Conservation (phyloP, 2,797 vertebrate species). For the Tragelaphus eurycerus region DNA sequence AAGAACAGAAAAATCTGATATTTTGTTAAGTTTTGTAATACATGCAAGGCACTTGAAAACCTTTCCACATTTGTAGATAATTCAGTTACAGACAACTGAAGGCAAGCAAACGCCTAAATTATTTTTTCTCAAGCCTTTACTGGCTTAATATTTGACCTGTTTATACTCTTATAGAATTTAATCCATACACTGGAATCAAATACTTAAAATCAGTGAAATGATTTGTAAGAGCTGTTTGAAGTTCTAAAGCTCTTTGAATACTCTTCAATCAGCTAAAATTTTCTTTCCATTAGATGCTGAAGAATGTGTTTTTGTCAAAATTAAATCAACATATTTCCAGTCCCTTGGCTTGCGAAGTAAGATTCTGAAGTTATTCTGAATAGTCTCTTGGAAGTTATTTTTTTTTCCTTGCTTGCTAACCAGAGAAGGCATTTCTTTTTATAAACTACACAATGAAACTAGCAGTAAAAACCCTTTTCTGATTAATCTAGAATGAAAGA, state of each 20-base stretch:
- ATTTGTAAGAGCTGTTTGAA: constrained; percentile 67
- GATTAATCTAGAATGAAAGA: constrained; percentile 20
- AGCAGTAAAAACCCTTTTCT: not conserved
- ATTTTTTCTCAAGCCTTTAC: constrained; percentile 35
- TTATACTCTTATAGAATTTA: constrained; percentile 58
- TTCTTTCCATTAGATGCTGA: constrained; percentile 30
- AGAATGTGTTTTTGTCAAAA: constrained; percentile 50
- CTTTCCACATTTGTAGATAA: constrained; percentile 46
- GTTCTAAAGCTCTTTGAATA: constrained; percentile 58
- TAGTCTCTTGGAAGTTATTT: constrained; percentile 43
- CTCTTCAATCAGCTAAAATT: constrained; percentile 54
- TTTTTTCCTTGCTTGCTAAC: constrained; percentile 44
- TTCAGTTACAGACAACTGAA: constrained; percentile 36
- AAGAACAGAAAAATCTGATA: not conserved
- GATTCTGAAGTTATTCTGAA: constrained; percentile 23
- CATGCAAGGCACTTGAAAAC: not conserved
- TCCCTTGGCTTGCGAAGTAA: constrained; percentile 51
- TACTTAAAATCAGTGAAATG: constrained; percentile 62
- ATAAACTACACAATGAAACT: not conserved
- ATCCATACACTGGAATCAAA: constrained; percentile 50
- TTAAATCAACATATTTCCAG: constrained; percentile 48
- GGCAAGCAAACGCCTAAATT: constrained; percentile 6
- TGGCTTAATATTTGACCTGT: constrained; percentile 51
- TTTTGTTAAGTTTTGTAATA: constrained; percentile 38
- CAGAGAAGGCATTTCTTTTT: constrained; percentile 28